phyloP scores from a whole-genome alignment of 2,888 invertebrate species.

The Pocota personata region DNA sequence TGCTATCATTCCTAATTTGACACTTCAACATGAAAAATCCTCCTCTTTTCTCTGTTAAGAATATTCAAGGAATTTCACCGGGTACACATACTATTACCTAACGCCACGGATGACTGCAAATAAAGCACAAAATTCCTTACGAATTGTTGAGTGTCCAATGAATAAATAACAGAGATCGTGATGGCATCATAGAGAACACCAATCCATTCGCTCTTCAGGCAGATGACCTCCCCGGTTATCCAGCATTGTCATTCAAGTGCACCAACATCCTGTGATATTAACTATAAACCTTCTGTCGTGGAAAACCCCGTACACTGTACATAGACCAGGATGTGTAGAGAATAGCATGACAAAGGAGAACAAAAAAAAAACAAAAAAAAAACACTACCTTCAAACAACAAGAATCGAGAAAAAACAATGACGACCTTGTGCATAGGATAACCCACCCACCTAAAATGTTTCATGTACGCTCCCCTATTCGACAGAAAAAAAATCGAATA shows the following conservation, averaged over 20 bases:
- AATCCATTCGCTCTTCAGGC: constrained; percentile 53
- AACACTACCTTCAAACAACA: background rate
- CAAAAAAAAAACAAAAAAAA: background rate
- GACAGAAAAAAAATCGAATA: constrained; percentile 14
- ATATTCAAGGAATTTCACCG: constrained; percentile 20
- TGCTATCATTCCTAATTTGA: constrained; percentile 38
- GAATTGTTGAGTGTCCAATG: constrained; percentile 66
- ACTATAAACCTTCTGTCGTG: constrained; percentile 36
- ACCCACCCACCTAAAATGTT: background rate
- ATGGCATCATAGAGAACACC: constrained; percentile 57
- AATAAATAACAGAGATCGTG: constrained; percentile 67
- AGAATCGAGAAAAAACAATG: constrained; percentile 25
- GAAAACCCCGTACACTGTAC: background rate
- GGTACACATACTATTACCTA: background rate
- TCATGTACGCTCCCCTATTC: background rate
- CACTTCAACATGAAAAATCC: constrained; percentile 48
- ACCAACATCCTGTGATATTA: constrained; percentile 54
- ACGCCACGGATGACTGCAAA: constrained; percentile 32
- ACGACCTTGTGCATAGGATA: constrained; percentile 23
- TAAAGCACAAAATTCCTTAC: constrained; percentile 42
- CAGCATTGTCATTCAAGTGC: constrained; percentile 57
- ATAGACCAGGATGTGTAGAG: constrained; percentile 10
- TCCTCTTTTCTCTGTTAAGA: background rate
- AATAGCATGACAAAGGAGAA: constrained; percentile 4
- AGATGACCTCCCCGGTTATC: constrained; percentile 46